Evolutionary conservation across 2,797 vertebrate species (phyloP), one percentile per base, ranked within the genome.

Genomic region (Rhinophrynus dorsalis): DNA sequence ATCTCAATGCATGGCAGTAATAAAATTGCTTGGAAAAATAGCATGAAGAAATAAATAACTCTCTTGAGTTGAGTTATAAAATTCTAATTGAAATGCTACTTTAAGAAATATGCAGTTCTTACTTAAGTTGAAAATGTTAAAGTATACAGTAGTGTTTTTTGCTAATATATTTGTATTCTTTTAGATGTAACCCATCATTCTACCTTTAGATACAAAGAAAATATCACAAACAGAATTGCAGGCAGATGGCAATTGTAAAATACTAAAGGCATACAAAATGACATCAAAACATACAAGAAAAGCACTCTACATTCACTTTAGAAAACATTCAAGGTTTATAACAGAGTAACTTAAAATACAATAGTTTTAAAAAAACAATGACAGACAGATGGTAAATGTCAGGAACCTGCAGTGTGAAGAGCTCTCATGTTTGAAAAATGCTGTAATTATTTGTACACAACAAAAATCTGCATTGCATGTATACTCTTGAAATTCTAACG

Each of bases 381-480:
- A 55, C 32, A 50, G 54, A 40, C 69, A 73, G 69, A 73, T 73
- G 69, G 62, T 52, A 73, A 73, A 59, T 73, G 69, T 66, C 69
- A 66, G 30, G 50, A 65, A 59, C 54, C 54, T 66, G 61, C 62
- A 65, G 54, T 3, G 54, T 65, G 54, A 52, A 66, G 55, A 51
- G 37, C 37, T 66, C 61, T 66, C 38, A 44, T 33, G 8, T 42
- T 30, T 65, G 55, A 66, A 72, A 65, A 54, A 56, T 73, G 52
- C 61, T 66, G 54, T 73, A 73, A 72, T 64, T 58, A 64, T 73
- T 40, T 66, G 45, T 51, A 45, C 26, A 73, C 20, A 59, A 52
- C 60, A 56, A 50, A 71, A 50, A 48, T 57, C 51, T 48, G 48
- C 37, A 61, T 62, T 35, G 20, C 3, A 26, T 35, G 5, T 60